These are phyloP conservation scores for Psilopsiagon aymara DNA, from an alignment of 2,113 vertebrate species.

Conservation along the genomic window DNA sequence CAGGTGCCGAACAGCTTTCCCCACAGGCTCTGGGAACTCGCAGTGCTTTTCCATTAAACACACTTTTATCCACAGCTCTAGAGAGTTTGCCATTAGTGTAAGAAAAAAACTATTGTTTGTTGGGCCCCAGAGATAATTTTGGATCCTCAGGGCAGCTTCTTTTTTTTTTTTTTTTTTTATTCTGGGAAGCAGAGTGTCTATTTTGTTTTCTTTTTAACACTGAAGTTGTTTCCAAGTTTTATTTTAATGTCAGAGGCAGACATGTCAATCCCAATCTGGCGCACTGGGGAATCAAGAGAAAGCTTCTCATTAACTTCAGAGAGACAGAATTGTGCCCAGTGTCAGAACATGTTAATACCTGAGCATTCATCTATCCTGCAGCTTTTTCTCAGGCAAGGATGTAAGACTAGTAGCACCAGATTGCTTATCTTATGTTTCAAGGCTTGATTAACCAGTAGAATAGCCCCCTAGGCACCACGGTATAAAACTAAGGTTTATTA, in stretches of 20 bases:
- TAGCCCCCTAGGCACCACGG: neutral
- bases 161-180: neutral
- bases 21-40: slow-evolving; percentile 28
- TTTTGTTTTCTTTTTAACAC: neutral
- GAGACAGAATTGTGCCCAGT: neutral
- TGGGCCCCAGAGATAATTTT: neutral
- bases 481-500: neutral
- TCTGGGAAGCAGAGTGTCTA: neutral
- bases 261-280: neutral
- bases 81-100: neutral
- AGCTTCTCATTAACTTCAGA: slow-evolving; percentile 19
- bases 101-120: slow-evolving; percentile 26
- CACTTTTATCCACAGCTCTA: slow-evolving; percentile 12
- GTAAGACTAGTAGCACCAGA: neutral
- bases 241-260: neutral
- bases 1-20: slow-evolving; percentile 21
- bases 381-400: neutral
- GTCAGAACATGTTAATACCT: neutral
- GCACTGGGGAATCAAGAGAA: neutral
- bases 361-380: neutral
- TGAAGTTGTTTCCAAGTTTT: neutral
- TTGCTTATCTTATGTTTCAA: neutral
- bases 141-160: neutral
- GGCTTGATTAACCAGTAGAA: neutral
- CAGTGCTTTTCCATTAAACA: slow-evolving; percentile 32